Percentiles rank a stretch among this genome's conserved stretches.
Evolutionary conservation across 2,797 vertebrate species (phyloP).

Genomic region (Gallinago solitaria): DNA sequence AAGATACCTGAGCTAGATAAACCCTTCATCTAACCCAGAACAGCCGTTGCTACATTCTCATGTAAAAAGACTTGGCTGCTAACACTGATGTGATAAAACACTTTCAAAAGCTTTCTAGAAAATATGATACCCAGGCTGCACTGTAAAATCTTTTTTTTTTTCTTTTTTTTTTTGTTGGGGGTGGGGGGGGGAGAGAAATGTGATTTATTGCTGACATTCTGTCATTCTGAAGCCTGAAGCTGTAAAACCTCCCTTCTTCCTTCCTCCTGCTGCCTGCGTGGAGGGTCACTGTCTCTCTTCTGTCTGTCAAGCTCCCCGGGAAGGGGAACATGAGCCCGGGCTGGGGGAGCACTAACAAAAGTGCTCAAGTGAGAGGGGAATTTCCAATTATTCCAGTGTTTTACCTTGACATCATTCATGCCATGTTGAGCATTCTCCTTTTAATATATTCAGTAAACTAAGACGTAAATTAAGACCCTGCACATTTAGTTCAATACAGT

Average conservation of each 20-base stretch:
- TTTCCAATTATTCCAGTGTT: background rate
- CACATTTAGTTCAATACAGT: background rate
- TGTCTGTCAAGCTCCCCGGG: background rate
- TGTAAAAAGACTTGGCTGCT: slow-evolving; percentile 41
- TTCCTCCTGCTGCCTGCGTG: background rate
- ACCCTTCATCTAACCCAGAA: slow-evolving; percentile 16
- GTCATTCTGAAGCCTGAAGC: background rate
- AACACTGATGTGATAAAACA: slow-evolving; percentile 47
- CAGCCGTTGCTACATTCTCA: background rate
- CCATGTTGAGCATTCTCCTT: background rate
- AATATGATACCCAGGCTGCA: background rate
- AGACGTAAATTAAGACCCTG: background rate
- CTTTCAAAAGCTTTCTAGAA: slow-evolving; percentile 34
- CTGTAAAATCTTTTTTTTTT: background rate
- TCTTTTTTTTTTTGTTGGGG: background rate
- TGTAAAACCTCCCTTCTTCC: background rate
- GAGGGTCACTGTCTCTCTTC: background rate
- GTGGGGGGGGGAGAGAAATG: background rate
- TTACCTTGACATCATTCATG: background rate
- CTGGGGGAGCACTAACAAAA: background rate
- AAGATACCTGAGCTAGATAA: slow-evolving; percentile 62
- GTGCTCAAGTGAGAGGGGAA: background rate
- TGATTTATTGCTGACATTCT: background rate
- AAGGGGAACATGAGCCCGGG: background rate
- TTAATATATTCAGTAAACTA: background rate